These are phyloP conservation scores for Mohoua ochrocephala DNA, from an alignment of 2,113 vertebrate genomes.

Conservation along the genomic window DNA sequence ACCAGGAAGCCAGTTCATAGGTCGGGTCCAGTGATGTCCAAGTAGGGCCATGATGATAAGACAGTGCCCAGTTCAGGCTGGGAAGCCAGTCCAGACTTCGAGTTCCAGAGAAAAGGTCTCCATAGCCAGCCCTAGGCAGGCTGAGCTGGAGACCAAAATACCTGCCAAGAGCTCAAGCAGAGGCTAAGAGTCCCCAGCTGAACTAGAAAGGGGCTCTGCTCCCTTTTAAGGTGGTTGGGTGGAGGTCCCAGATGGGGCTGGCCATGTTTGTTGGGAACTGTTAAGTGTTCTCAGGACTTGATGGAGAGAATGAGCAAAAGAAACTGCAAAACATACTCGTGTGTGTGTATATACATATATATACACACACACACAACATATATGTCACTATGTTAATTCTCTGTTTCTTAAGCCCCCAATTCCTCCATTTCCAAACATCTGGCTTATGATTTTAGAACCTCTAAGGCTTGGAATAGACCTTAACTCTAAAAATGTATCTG, in stretches of 20 bases:
- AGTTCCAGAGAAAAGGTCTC: neutral
- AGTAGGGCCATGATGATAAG: neutral
- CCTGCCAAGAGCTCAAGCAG: neutral
- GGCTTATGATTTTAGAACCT: neutral
- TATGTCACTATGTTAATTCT: neutral
- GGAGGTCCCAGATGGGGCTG: neutral
- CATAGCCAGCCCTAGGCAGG: neutral
- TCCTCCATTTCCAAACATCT: neutral
- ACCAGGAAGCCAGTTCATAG: neutral
- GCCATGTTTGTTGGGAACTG: neutral
- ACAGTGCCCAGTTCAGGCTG: neutral
- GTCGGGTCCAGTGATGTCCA: neutral
- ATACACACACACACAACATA: accelerated
- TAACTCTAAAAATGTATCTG: neutral
- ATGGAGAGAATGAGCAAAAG: neutral
- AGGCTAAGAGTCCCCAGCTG: neutral
- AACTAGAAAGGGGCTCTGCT: neutral
- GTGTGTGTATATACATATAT: neutral
- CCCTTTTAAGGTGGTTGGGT: neutral
- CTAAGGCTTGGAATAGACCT: neutral
- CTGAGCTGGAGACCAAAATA: neutral
- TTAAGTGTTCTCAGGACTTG: neutral
- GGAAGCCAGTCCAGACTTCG: neutral
- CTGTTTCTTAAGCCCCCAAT: neutral
- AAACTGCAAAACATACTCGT: neutral